phyloP scores from a whole-genome alignment of 2,888 invertebrate genomes.

The Sphaerophoria rueppellii region DNA sequence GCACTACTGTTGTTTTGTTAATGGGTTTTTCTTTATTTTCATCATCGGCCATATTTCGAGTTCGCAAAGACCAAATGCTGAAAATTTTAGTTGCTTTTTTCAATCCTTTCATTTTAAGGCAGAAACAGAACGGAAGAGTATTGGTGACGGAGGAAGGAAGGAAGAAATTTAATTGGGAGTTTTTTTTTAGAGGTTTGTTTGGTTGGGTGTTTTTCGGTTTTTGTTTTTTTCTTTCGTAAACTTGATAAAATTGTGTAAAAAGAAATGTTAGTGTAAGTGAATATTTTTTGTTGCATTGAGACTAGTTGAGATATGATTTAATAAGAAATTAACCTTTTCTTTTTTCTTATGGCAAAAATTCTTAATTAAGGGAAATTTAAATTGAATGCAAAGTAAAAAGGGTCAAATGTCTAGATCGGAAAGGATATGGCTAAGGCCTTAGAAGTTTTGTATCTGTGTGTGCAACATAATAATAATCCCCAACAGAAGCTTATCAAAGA shows the following conservation, averaged over 20 bases:
- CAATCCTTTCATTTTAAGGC: background rate
- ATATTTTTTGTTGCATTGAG: background rate
- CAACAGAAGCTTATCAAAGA: background rate
- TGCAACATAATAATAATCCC: background rate
- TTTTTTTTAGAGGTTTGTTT: conserved; percentile 62
- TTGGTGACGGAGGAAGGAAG: conserved; percentile 13
- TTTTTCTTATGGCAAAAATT: background rate
- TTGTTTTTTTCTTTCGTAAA: conserved; percentile 21
- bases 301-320: conserved; percentile 1
- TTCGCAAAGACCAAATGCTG: background rate
- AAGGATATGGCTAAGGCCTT: background rate
- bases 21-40: conserved; percentile 30
- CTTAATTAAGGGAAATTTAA: conserved; percentile 41
- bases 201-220: background rate
- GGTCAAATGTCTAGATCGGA: conserved; percentile 9
- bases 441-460: background rate
- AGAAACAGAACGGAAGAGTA: background rate
- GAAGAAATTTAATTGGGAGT: conserved; percentile 67
- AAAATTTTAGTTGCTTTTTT: conserved; percentile 17
- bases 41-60: background rate
- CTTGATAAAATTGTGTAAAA: conserved; percentile 30
- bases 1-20: conserved; percentile 41
- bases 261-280: conserved; percentile 18
- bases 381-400: conserved; percentile 11
- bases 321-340: conserved; percentile 18